phyloP scores from a whole-genome alignment of 2,888 invertebrate genomes.

The Morpho deidamia region DNA sequence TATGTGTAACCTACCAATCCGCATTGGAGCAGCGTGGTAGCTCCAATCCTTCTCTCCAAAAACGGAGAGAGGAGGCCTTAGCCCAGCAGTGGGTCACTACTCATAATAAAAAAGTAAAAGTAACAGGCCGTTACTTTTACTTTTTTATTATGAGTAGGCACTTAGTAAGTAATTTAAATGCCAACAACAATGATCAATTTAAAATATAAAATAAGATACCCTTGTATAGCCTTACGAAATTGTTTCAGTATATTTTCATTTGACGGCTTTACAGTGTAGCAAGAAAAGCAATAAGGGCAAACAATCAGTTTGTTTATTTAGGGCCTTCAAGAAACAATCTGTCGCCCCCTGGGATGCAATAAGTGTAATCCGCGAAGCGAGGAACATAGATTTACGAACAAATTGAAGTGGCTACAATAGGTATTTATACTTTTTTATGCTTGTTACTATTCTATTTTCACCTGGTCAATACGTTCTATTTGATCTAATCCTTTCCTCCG shows the following conservation, averaged over 20 bases:
- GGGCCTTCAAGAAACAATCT: constrained; percentile 58
- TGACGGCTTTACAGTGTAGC: constrained; percentile 32
- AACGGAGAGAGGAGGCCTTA: too few relatives aligned
- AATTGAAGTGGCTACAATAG: constrained; percentile 10
- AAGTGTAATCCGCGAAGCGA: constrained; percentile 56
- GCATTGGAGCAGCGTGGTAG: too few relatives aligned
- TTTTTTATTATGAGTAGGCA: too few relatives aligned
- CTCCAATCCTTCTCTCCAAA: too few relatives aligned
- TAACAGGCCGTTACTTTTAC: too few relatives aligned
- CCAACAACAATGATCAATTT: not conserved
- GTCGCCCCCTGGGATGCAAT: constrained; percentile 62
- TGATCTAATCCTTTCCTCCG: too few relatives aligned
- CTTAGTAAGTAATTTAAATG: too few relatives aligned
- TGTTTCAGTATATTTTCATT: constrained; percentile 31
- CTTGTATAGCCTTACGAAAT: constrained; percentile 2
- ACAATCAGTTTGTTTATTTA: constrained; percentile 69
- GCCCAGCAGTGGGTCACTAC: too few relatives aligned
- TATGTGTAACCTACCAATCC: too few relatives aligned
- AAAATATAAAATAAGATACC: not conserved
- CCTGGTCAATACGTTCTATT: too few relatives aligned
- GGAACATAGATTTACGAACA: constrained; percentile 7
- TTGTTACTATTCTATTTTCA: too few relatives aligned
- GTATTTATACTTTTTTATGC: not conserved
- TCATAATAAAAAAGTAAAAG: too few relatives aligned
- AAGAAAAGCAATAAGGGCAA: constrained; percentile 51